Base-by-base conservation (phyloP, 2,888 invertebrate genomes). In the Ophion ventricosus region DNA sequence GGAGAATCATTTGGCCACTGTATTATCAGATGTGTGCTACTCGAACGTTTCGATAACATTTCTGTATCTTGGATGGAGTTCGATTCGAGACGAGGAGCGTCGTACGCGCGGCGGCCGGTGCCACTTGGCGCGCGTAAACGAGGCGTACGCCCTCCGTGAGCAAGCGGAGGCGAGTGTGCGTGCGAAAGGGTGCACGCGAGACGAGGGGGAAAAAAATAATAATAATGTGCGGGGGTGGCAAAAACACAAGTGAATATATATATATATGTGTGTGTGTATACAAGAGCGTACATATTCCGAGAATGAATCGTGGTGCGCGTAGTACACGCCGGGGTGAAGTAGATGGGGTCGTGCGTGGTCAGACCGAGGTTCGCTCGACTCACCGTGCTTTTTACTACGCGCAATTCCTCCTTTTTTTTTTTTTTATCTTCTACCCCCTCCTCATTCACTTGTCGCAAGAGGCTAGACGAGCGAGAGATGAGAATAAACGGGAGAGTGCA, bases 171-270 rank as follows among this genome's bases (percentile, higher is more conserved):
- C 25, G 77, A 29, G 66, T 74, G 54, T 69, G 54, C 61, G 59
- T 72, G 54, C 10, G 70, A 66, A 35, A 8, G 35, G 35, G 35
- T 35, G 35, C 35, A 35, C 35, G 35, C 57, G 35, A 56, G 78
- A 35, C 25, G 61, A 57, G 61, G 57, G 57, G 56, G 64, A 66
- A 73, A 70, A 80, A 80, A 66, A 80, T 85, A n/a, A n/a, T n/a
- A n/a, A n/a, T n/a, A n/a, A n/a, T 82, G 86, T 83, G 89, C 84
- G 86, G 85, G 86, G 70, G 82, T 74, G 77, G 61, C 54, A 63
- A 57, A 26, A 73, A 35, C 61, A 76, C 63, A 79, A 56, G 75
- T 78, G 81, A 54, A 59, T 56, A 59, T 25, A 72, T 49, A 63
- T 14, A 66, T 35, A 40, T 26, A 64, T 25, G 23, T 8, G 40